These are phyloP conservation scores for Salminus brasiliensis DNA, from an alignment of 2,113 vertebrate genomes.

Conservation along the genomic window DNA sequence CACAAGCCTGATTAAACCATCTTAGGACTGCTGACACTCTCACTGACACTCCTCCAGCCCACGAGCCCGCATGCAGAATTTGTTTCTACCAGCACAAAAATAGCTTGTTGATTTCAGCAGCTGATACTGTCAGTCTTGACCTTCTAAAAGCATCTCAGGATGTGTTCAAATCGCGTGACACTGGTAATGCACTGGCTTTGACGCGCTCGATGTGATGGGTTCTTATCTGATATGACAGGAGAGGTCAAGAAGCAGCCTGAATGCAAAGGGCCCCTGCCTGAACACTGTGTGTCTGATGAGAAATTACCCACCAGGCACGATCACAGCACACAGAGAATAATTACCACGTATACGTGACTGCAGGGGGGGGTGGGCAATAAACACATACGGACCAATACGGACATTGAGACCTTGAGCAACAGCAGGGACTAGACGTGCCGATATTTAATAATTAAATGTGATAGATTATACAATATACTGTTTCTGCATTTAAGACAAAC, in stretches of 20 bases:
- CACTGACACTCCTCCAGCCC: not conserved
- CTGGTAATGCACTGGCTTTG: not conserved
- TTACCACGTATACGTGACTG: not conserved
- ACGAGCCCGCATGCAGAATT: not conserved
- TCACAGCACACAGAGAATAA: constrained; percentile 18
- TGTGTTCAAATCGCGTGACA: constrained; percentile 9
- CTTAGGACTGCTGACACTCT: not conserved
- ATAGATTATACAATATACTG: too few relatives aligned
- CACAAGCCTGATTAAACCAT: not conserved
- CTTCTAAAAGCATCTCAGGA: constrained; percentile 9
- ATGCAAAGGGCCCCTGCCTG: constrained; percentile 21
- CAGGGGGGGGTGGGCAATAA: not conserved
- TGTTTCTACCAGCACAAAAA: not conserved
- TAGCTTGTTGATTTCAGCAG: not conserved
- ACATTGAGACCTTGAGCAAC: not conserved
- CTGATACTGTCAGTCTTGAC: constrained; percentile 30
- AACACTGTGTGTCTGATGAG: constrained; percentile 1
- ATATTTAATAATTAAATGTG: too few relatives aligned
- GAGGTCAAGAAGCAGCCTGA: not conserved
- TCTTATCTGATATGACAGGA: not conserved
- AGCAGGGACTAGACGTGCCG: too few relatives aligned
- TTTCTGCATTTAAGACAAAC: too few relatives aligned
- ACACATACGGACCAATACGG: not conserved
- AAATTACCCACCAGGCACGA: constrained; percentile 6
- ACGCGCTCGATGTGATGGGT: not conserved